Percentiles rank a stretch among this genome's conserved stretches.
Conservation (phyloP, 2,797 vertebrate species). For the Oreochromis grahami region DNA sequence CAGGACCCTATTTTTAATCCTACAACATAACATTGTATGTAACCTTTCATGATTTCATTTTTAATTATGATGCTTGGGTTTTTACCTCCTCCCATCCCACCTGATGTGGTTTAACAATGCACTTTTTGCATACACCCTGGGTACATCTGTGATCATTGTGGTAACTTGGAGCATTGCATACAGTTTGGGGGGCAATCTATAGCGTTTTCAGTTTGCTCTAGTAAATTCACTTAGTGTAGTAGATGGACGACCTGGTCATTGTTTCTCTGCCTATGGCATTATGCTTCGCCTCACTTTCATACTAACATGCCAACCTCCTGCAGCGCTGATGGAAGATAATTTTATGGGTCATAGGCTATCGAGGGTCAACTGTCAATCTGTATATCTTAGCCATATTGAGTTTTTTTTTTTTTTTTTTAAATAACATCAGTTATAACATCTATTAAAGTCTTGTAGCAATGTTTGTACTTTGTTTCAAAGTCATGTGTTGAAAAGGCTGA, state of each 20-base stretch:
- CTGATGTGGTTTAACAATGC: neutral
- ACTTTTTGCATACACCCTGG: fast-evolving
- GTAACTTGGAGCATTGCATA: neutral
- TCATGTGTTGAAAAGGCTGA: neutral
- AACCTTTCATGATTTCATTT: neutral
- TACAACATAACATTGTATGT: neutral
- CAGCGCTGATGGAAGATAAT: neutral
- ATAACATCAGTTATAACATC: neutral
- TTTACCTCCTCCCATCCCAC: too few species aligned
- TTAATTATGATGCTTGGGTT: neutral
- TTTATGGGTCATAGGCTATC: neutral
- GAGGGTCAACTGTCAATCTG: neutral
- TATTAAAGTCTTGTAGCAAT: neutral
- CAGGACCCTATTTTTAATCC: neutral
- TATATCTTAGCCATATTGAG: neutral
- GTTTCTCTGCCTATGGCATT: neutral
- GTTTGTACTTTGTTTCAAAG: neutral
- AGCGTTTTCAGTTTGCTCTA: fast-evolving
- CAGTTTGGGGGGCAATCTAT: neutral
- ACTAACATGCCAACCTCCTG: neutral
- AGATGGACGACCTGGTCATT: neutral
- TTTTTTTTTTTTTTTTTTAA: neutral
- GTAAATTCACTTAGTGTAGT: neutral
- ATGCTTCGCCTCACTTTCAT: neutral
- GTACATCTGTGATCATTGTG: neutral